Evolutionary conservation across 1,140 invertebrate genomes (phyloP), one percentile per base, ranked within the genome.

Genomic region (Aphaenogaster ashmeadi): DNA sequence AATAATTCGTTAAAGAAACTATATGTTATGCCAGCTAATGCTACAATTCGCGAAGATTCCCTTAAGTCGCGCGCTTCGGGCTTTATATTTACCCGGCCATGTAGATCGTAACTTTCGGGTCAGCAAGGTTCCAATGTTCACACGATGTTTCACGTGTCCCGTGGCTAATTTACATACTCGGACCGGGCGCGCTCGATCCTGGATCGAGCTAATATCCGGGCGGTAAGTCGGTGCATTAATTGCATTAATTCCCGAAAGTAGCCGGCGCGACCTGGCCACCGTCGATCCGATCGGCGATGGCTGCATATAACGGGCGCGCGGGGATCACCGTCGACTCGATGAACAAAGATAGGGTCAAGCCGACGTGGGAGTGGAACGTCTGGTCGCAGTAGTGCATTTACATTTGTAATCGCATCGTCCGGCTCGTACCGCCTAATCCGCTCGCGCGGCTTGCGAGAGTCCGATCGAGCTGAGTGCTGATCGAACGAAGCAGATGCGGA

Each of bases 341-440:
- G 33, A 60, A 52, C 67, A 72, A 87, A 77, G 75, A 89, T 64
- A 62, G 47, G 85, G 90, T 91, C 90, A 88, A 91, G 64, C 84
- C 21, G 58, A 88, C 69, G 75, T 80, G 69, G 66, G 77, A 79
- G 77, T 74, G 60, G 13, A 60, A 41, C 69, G 79, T 85, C 58
- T 75, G 85, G 75, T 86, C 67, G 21, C n/a, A n/a, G 21, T n/a
- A 9, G 6, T 2, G 64, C 44, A 91, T 91, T 91, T 91, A 44
- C 90, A 91, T 89, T 89, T 62, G 90, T 89, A 91, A 83, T 78
- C 69, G 58, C 36, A 38, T 88, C 84, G 80, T 83, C 79, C 71
- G 36, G 60, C 9, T 60, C 77, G 60, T 58, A 78, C 36, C 54
- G 58, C 44, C 47, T 67, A 83, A 41, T 50, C 86, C 54, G 54